Conservation (phyloP, 2,797 vertebrate species). For the Sparus aurata region DNA sequence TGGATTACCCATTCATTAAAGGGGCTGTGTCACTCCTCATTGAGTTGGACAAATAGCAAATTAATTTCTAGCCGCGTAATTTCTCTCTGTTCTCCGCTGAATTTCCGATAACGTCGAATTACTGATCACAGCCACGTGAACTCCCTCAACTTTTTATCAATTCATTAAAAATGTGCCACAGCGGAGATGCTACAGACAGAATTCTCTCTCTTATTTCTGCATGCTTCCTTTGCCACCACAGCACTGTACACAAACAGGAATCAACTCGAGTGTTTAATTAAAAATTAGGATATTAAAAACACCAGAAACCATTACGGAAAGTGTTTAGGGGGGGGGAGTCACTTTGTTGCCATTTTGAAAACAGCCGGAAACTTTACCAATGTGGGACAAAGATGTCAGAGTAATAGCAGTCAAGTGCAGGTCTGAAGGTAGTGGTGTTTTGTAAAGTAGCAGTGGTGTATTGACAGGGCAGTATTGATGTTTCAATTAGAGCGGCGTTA, state of each 20-base stretch:
- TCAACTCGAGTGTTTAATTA: conserved; percentile 51
- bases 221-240: conserved; percentile 42
- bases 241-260: conserved; percentile 49
- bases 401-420: conserved; percentile 51
- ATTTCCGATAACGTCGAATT: conserved; percentile 79
- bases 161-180: conserved; percentile 75
- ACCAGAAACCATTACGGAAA: conserved; percentile 23
- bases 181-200: conserved; percentile 57
- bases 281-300: conserved; percentile 48
- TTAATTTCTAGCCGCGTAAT: conserved; percentile 83
- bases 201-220: conserved; percentile 41
- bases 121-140: conserved; percentile 71
- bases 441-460: conserved; percentile 78
- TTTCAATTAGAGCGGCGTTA: conserved; percentile 88
- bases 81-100: conserved; percentile 82
- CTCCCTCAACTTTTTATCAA: conserved; percentile 78
- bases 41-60: conserved; percentile 86
- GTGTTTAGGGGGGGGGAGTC: conserved; percentile 11
- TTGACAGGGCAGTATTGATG: conserved; percentile 86
- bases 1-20: conserved; percentile 83
- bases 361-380: conserved; percentile 34
- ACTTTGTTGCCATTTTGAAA: conserved; percentile 13
- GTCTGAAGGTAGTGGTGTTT: conserved; percentile 67
- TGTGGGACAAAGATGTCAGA: conserved; percentile 18
- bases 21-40: conserved; percentile 83